Percentiles rank a stretch among this genome's conserved stretches.
Evolutionary conservation across 2,113 vertebrate genomes (phyloP).

Genomic region (Blennius ocellaris): DNA sequence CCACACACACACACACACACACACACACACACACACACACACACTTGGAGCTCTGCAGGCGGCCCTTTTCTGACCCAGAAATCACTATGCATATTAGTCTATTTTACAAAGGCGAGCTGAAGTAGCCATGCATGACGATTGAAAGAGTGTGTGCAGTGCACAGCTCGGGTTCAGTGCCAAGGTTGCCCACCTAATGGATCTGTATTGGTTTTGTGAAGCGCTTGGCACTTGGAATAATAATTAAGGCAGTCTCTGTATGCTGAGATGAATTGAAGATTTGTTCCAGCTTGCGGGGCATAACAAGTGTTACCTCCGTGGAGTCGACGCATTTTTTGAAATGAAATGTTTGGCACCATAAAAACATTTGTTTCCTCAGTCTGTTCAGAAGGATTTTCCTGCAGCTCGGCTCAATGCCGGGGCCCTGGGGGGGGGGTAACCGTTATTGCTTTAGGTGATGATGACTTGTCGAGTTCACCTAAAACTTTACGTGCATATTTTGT

Average conservation of each 20-base stretch:
- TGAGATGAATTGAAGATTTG: conserved; percentile 41
- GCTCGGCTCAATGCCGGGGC: conserved; percentile 1
- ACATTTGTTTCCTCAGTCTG: not conserved
- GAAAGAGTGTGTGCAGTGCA: conserved; percentile 27
- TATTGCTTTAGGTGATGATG: conserved; percentile 11
- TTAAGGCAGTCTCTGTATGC: conserved; percentile 34
- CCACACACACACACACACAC: no score
- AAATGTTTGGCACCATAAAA: not conserved
- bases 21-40: not conserved
- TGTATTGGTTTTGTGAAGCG: conserved; percentile 53
- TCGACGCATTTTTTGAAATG: conserved; percentile 1
- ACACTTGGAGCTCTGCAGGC: conserved; percentile 7
- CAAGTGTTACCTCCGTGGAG: conserved; percentile 9
- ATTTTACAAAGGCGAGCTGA: conserved; percentile 53
- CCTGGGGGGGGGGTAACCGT: not conserved
- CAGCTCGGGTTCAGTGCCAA: conserved; percentile 44
- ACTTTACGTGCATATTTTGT: not conserved
- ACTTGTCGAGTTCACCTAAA: not conserved
- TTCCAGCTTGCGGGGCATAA: not conserved
- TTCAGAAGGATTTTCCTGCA: not conserved
- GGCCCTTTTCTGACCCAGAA: conserved; percentile 46
- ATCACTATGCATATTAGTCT: conserved; percentile 53
- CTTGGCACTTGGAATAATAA: conserved; percentile 49
- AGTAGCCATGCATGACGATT: conserved; percentile 38
- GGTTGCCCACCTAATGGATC: conserved; percentile 60